Evolutionary conservation across 2,888 invertebrate genomes (phyloP).

Genomic region (Eristalis pertinax): DNA sequence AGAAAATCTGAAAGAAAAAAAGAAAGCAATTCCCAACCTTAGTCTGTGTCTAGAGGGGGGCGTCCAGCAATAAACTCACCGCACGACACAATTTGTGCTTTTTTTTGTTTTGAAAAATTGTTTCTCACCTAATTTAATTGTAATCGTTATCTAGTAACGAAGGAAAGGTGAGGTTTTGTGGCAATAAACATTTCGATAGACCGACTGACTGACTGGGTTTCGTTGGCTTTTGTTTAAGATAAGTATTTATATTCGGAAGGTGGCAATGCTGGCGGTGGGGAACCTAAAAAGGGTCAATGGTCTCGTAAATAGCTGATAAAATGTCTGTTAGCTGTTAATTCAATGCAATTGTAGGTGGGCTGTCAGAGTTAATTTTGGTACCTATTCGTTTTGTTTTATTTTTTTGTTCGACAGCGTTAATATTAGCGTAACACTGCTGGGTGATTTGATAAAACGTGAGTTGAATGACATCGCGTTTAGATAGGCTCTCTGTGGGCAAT

Average conservation of each 20-base stretch:
- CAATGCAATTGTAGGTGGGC: slow-evolving; percentile 6
- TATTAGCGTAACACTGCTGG: neutral
- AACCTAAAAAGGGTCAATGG: slow-evolving; percentile 31
- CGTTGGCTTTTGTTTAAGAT: neutral
- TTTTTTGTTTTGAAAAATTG: slow-evolving; percentile 14
- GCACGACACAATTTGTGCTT: slow-evolving; percentile 25
- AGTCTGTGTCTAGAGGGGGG: neutral
- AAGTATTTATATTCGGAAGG: neutral
- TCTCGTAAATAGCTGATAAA: slow-evolving; percentile 35
- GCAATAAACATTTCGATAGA: neutral
- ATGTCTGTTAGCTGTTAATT: slow-evolving; percentile 1
- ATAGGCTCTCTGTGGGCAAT: neutral
- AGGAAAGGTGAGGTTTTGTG: neutral
- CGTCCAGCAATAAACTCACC: slow-evolving; percentile 18
- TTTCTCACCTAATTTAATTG: slow-evolving; percentile 6
- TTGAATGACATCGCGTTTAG: neutral
- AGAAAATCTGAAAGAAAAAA: neutral
- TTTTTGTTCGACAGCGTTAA: neutral
- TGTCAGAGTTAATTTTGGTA: neutral
- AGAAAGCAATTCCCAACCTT: neutral
- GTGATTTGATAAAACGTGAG: neutral
- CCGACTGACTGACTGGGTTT: neutral
- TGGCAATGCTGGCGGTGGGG: neutral
- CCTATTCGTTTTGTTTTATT: too few species aligned
- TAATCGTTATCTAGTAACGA: slow-evolving; percentile 16